Conservation (phyloP, 2,888 invertebrate species). For the Endomychus coccineus region DNA sequence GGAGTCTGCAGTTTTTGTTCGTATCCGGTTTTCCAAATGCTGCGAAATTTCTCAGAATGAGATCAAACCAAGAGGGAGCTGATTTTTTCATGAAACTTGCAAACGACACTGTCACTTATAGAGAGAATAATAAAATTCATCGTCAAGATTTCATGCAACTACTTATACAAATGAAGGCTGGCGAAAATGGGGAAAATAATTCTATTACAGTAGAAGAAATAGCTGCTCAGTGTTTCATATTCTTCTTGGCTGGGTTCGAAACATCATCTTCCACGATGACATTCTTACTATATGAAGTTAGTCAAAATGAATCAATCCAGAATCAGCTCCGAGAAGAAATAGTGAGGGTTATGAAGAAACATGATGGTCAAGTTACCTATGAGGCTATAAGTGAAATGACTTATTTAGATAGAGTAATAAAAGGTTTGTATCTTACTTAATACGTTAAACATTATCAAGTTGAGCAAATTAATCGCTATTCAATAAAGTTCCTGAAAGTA, state of each 20-base stretch:
- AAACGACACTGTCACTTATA: slow-evolving; percentile 26
- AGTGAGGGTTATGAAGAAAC: slow-evolving; percentile 36
- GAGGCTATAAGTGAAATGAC: slow-evolving; percentile 48
- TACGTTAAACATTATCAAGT: too few species aligned
- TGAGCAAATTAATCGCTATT: too few species aligned
- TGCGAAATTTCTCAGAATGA: slow-evolving; percentile 23
- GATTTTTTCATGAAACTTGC: slow-evolving; percentile 31
- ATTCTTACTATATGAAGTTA: slow-evolving; percentile 50
- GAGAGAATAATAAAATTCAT: slow-evolving; percentile 21
- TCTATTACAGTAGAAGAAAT: slow-evolving; percentile 46
- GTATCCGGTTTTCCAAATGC: slow-evolving; percentile 36
- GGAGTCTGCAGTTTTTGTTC: not conserved
- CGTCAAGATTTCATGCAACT: slow-evolving; percentile 40
- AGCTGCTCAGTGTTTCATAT: slow-evolving; percentile 52
- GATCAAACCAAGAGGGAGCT: slow-evolving; percentile 26
- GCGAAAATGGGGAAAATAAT: too few species aligned
- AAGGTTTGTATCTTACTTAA: slow-evolving; percentile 42
- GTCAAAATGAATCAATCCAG: slow-evolving; percentile 48
- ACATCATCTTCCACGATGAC: slow-evolving; percentile 53
- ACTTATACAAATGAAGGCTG: slow-evolving; percentile 30
- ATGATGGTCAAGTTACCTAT: slow-evolving; percentile 45
- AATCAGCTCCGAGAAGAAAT: slow-evolving; percentile 48
- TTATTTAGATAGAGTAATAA: slow-evolving; percentile 53
- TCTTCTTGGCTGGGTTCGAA: slow-evolving; percentile 56
- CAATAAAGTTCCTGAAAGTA: too few species aligned